Conservation (phyloP, 2,888 invertebrate genomes). For the Drepana falcataria region DNA sequence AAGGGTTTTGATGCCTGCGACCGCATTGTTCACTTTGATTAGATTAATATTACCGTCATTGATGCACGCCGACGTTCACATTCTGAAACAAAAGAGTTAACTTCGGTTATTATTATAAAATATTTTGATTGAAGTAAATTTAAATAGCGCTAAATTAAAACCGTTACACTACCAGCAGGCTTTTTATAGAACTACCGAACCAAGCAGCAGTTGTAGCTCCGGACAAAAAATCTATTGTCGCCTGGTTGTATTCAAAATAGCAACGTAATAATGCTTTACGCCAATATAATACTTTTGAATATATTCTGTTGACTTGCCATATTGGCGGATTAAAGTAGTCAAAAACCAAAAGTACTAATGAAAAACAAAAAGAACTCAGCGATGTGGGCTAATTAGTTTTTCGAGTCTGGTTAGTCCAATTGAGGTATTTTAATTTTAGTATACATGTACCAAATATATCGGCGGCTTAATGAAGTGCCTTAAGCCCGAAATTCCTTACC, state of each 20-base stretch:
- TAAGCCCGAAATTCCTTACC: too few species aligned
- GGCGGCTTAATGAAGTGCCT: too few species aligned
- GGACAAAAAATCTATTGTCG: slow-evolving; percentile 42
- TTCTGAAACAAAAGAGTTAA: slow-evolving; percentile 62
- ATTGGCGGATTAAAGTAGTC: too few species aligned
- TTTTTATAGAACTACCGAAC: slow-evolving; percentile 29
- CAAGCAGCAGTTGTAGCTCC: slow-evolving; percentile 28
- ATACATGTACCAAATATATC: too few species aligned
- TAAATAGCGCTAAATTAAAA: slow-evolving; percentile 1
- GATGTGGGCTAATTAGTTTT: too few species aligned
- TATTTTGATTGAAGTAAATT: slow-evolving; percentile 1
- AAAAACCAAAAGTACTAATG: too few species aligned
- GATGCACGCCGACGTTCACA: slow-evolving; percentile 51
- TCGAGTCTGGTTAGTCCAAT: too few species aligned
- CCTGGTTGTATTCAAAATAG: slow-evolving; percentile 25
- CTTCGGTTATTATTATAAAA: not conserved
- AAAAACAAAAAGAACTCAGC: too few species aligned
- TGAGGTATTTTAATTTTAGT: too few species aligned
- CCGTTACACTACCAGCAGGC: slow-evolving; percentile 14
- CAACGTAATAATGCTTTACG: slow-evolving; percentile 4
- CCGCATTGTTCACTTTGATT: slow-evolving; percentile 68
- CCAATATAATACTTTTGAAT: too few species aligned
- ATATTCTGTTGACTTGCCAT: too few species aligned
- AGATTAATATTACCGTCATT: slow-evolving; percentile 55
- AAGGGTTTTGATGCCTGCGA: slow-evolving; percentile 68